Evolutionary conservation across 30 jellyfish, hydroid and myxozoan species (phyloP), one percentile per base, ranked within the genome.

Genomic region (Catostylus mosaicus): DNA sequence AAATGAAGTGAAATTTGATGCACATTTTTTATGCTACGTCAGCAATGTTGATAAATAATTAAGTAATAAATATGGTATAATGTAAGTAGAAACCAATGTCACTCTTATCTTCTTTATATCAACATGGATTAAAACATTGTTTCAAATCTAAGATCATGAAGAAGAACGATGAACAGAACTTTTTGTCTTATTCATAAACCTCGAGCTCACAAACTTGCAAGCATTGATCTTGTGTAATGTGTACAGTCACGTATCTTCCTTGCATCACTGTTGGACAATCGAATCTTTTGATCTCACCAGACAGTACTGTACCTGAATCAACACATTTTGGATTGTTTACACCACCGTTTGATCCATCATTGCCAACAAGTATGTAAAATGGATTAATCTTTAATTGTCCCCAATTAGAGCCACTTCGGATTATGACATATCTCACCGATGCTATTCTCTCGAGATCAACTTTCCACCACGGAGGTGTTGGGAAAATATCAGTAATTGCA

Each of bases 141-240:
- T n/a, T n/a, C n/a, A n/a, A n/a, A n/a, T n/a, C n/a, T n/a, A n/a
- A n/a, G n/a, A n/a, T n/a, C n/a, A n/a, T n/a, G n/a, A n/a, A n/a
- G n/a, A n/a, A n/a, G n/a, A n/a, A n/a, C n/a, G n/a, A n/a, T n/a
- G n/a, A n/a, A n/a, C n/a, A n/a, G n/a, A n/a, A n/a, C n/a, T n/a
- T n/a, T n/a, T n/a, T n/a, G n/a, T 14, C 54, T 40, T 59, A 59
- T 67, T 40, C 80, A 67, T 67, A 31, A 33, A 67, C 80, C 61
- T 67, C 80, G 40, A 67, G 80, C 61, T 67, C 80, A 33, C 80
- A 67, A 4, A 67, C 34, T n/a, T 33, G 38, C 3, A 67, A 33
- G 22, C 1, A 36, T 10, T 22, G 34, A 20, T 19, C 0, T 34
- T 62, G 20, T 2, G 20, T 29, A 9, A 61, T 16, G 11, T 1